A percentile compares a stretch with the other conserved stretches of the same genome.
These are phyloP conservation scores for Planococcus citri DNA, from an alignment of 1,140 invertebrate species.

Conservation along the genomic window DNA sequence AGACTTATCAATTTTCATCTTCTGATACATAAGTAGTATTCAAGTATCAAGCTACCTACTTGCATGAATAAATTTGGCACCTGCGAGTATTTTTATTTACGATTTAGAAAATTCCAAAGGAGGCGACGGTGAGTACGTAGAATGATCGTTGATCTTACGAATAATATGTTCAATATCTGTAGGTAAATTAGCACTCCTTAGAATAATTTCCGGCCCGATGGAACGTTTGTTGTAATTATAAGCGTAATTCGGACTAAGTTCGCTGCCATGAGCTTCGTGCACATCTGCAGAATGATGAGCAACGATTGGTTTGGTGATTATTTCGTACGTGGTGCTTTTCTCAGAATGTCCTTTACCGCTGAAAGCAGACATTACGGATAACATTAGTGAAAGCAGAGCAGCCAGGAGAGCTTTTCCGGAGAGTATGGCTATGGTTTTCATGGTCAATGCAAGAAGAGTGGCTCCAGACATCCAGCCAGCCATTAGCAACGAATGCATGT, in stretches of 20 bases:
- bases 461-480: constrained; percentile 42
- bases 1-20: too few relatives aligned
- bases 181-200: neutral
- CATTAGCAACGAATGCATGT: constrained; percentile 34
- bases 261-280: constrained; percentile 30
- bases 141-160: neutral
- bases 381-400: constrained; percentile 59
- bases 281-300: constrained; percentile 59
- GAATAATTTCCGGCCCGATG: neutral
- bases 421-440: constrained; percentile 59
- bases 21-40: too few relatives aligned
- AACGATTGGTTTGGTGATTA: constrained; percentile 66
- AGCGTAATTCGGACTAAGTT: neutral
- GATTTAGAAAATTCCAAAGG: constrained; percentile 11
- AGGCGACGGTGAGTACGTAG: neutral
- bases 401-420: constrained; percentile 77
- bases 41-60: too few relatives aligned
- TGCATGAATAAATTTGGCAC: neutral
- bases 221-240: constrained; percentile 14
- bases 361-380: constrained; percentile 62
- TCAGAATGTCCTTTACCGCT: constrained; percentile 38
- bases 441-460: constrained; percentile 55
- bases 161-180: constrained; percentile 10
- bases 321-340: constrained; percentile 68
- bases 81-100: neutral